Evolutionary conservation across 2,888 invertebrate genomes (phyloP).

Genomic region (Suillia variegata): DNA sequence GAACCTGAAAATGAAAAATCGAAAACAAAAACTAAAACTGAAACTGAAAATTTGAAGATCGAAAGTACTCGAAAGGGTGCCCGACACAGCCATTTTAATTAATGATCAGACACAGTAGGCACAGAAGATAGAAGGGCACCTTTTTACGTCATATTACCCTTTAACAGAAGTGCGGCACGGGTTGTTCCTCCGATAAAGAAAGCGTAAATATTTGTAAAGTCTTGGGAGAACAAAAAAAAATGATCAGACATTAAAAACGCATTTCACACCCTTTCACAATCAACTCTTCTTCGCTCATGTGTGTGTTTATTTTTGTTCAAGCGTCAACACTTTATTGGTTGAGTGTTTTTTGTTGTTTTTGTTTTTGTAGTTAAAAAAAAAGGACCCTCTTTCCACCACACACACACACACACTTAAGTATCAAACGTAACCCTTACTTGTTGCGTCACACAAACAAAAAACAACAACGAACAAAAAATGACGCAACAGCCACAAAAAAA

Average conservation of each 20-base stretch:
- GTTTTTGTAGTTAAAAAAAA: not conserved
- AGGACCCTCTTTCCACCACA: not conserved
- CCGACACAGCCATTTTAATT: not conserved
- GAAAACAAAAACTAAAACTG: no score
- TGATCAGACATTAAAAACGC: not conserved
- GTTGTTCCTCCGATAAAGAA: constrained; percentile 3
- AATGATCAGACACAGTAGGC: not conserved
- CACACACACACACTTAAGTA: no score
- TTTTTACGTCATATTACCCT: constrained; percentile 19
- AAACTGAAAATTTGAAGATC: no score
- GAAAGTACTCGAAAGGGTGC: constrained; percentile 8
- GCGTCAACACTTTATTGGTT: constrained; percentile 18
- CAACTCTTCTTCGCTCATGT: not conserved
- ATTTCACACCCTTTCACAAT: constrained; percentile 8
- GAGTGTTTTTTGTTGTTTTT: constrained; percentile 11
- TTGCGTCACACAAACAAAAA: constrained; percentile 20
- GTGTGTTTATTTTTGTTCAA: constrained; percentile 18
- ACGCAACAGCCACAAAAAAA: not conserved
- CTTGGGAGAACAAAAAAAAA: not conserved
- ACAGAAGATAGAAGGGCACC: not conserved
- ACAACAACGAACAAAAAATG: no score
- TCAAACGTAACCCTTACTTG: constrained; percentile 28
- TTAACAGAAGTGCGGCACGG: not conserved
- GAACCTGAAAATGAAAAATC: constrained; percentile 48
- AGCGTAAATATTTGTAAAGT: constrained; percentile 8